Percentiles rank a stretch among this genome's conserved stretches.
These are phyloP conservation scores for Xestia ashworthii DNA, from an alignment of 2,888 invertebrate species.

Conservation along the genomic window DNA sequence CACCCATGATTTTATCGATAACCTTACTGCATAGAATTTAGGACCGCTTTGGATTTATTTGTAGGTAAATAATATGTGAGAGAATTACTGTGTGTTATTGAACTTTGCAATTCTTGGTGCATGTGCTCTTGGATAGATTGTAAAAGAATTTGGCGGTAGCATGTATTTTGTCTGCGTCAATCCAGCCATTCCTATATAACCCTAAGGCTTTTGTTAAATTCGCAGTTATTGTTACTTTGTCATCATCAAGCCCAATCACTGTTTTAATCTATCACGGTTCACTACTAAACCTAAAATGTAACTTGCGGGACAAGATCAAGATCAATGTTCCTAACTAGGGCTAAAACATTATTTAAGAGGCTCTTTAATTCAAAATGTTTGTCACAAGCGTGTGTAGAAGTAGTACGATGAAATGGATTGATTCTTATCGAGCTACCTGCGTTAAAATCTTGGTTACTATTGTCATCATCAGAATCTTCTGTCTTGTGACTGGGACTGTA, in stretches of 20 bases:
- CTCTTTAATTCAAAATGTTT: no score
- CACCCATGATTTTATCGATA: conserved; percentile 71
- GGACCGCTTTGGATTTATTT: conserved; percentile 13
- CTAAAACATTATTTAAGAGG: not conserved
- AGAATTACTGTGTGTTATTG: conserved; percentile 12
- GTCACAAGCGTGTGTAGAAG: not conserved
- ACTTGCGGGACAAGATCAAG: no score
- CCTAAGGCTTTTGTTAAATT: not conserved
- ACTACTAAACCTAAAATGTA: no score
- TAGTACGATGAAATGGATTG: not conserved
- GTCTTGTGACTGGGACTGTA: no score
- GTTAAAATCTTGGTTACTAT: not conserved
- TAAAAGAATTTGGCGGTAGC: not conserved
- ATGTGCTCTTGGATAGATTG: not conserved
- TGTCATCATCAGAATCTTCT: no score
- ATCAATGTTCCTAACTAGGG: not conserved
- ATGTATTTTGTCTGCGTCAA: not conserved
- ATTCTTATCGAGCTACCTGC: not conserved
- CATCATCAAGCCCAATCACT: no score
- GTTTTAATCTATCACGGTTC: no score
- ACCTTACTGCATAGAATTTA: conserved; percentile 65
- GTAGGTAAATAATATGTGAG: conserved; percentile 9
- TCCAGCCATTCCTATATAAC: not conserved
- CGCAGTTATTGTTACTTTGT: not conserved
- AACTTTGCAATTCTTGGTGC: not conserved